Percentiles rank a stretch among this genome's conserved stretches.
These are phyloP conservation scores for Gorsachius goisagi DNA, from an alignment of 2,113 vertebrate species.

Conservation along the genomic window DNA sequence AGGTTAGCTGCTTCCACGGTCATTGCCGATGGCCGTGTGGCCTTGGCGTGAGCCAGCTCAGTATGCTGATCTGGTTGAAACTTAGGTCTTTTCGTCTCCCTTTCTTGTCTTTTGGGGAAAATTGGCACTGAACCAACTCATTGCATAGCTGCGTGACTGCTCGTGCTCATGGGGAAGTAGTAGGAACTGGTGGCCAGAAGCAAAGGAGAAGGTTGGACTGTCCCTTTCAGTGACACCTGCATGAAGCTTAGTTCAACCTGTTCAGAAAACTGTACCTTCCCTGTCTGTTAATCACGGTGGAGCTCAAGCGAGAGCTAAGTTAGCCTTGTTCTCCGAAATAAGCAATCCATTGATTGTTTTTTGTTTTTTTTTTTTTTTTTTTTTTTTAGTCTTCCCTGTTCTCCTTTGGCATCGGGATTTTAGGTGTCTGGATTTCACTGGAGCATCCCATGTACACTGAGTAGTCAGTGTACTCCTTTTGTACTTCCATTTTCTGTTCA, in stretches of 20 bases:
- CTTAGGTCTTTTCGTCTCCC: accelerated
- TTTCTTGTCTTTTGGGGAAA: neutral
- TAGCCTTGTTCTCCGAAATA: neutral
- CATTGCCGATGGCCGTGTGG: accelerated
- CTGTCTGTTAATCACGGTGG: neutral
- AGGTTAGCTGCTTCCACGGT: neutral
- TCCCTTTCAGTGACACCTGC: neutral
- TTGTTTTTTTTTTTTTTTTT: too few species aligned
- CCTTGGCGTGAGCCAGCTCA: neutral
- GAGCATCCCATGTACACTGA: accelerated
- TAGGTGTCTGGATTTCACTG: neutral
- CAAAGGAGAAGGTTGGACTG: neutral
- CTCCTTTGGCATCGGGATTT: neutral
- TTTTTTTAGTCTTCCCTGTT: neutral
- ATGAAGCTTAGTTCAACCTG: neutral
- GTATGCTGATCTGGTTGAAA: neutral
- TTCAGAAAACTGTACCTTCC: neutral
- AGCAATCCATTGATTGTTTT: neutral
- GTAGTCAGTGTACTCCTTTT: neutral
- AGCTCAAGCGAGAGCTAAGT: neutral
- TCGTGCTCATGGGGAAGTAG: neutral
- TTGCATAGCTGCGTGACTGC: neutral
- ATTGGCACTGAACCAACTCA: neutral
- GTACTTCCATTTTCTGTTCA: neutral
- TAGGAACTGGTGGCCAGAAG: neutral